phyloP scores from a whole-genome alignment of 2,797 vertebrate species.

The Selene dorsalis region DNA sequence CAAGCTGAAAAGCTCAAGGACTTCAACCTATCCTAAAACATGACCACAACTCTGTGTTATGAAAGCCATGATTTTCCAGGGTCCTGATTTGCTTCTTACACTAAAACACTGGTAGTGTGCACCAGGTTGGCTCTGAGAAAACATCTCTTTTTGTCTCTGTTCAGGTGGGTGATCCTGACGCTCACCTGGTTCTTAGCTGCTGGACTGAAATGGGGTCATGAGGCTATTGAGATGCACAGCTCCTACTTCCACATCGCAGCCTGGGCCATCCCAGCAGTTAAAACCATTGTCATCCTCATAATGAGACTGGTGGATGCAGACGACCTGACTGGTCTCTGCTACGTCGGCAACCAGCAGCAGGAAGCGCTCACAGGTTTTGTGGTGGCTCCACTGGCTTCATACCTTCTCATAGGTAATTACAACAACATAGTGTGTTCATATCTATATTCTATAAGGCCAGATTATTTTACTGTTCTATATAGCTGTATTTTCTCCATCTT shows the following conservation, averaged over 20 bases:
- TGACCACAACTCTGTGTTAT: constrained; percentile 28
- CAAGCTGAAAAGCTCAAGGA: constrained; percentile 29
- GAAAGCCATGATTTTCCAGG: constrained; percentile 10
- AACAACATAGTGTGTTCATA: background rate
- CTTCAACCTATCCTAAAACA: constrained; percentile 19
- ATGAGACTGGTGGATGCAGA: constrained; percentile 98
- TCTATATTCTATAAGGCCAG: background rate
- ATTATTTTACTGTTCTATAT: background rate
- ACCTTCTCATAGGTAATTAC: constrained; percentile 89
- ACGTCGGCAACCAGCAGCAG: constrained; percentile 95
- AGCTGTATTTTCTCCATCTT: background rate
- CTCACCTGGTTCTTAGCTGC: constrained; percentile 98
- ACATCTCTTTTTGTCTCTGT: constrained; percentile 75
- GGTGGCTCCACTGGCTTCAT: constrained; percentile 95
- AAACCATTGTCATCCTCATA: constrained; percentile 98
- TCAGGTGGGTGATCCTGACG: constrained; percentile 99
- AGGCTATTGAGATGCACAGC: constrained; percentile 99
- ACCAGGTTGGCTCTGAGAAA: constrained; percentile 9
- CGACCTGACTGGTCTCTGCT: constrained; percentile 95
- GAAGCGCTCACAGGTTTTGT: constrained; percentile 97
- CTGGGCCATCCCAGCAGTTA: constrained; percentile 98
- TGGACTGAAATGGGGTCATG: constrained; percentile 97
- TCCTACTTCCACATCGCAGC: constrained; percentile 99
- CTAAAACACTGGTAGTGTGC: background rate
- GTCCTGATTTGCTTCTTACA: constrained; percentile 34